Evolutionary conservation across 2,888 invertebrate species (phyloP).

Genomic region (Coecobrya sp.): DNA sequence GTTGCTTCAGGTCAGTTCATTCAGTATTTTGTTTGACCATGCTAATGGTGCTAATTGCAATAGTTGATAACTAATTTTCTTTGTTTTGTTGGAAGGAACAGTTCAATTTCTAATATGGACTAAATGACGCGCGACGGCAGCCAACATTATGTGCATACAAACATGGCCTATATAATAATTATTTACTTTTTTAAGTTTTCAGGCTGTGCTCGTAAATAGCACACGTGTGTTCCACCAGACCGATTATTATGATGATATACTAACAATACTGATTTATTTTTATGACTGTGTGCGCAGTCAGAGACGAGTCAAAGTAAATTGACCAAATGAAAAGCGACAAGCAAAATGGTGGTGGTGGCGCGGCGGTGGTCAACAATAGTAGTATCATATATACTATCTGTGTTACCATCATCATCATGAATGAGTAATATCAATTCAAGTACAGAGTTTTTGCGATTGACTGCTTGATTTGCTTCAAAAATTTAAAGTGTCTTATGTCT

Average conservation of each 20-base stretch:
- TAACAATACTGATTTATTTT: constrained; percentile 22
- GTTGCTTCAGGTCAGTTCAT: constrained; percentile 65
- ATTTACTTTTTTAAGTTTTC: constrained; percentile 16
- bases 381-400: neutral
- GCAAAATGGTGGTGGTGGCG: neutral
- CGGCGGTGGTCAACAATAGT: constrained; percentile 1
- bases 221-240: constrained; percentile 18
- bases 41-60: constrained; percentile 50
- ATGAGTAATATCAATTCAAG: constrained; percentile 49
- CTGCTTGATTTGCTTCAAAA: constrained; percentile 37
- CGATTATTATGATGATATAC: constrained; percentile 10
- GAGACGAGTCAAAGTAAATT: constrained; percentile 28
- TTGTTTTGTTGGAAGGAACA: constrained; percentile 36
- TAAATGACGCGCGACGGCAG: constrained; percentile 36
- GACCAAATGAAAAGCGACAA: constrained; percentile 56
- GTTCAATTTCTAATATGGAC: constrained; percentile 37
- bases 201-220: constrained; percentile 28
- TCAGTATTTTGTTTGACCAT: neutral
- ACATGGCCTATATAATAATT: neutral
- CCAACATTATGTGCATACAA: neutral
- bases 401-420: neutral
- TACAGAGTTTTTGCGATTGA: constrained; percentile 18
- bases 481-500: constrained; percentile 4
- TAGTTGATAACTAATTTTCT: constrained; percentile 45
- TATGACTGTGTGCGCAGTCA: constrained; percentile 13